Evolutionary conservation across 1,140 invertebrate species (phyloP).

Genomic region (Rhagoletis zephyria): DNA sequence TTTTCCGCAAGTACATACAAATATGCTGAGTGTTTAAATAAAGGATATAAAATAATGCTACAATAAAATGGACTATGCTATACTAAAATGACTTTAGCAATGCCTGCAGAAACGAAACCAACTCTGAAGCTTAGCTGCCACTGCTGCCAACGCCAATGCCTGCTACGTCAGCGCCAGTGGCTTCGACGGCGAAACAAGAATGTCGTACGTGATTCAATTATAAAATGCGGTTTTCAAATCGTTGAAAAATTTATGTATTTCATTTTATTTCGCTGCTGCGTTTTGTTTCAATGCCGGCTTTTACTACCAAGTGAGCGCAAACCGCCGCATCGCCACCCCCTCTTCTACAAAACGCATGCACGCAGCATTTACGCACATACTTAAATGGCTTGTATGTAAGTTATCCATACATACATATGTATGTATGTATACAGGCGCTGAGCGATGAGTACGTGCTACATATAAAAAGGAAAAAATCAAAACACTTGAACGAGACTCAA

Average conservation of each 20-base stretch:
- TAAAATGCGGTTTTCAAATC: conserved; percentile 73
- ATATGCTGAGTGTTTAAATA: no score
- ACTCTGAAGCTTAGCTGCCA: background rate
- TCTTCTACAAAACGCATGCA: background rate
- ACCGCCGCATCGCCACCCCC: background rate
- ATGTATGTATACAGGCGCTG: background rate
- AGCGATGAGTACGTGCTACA: background rate
- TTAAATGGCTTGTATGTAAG: no score
- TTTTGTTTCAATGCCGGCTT: conserved; percentile 20
- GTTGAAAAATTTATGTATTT: conserved; percentile 73
- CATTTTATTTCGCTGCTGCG: conserved; percentile 65
- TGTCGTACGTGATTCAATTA: conserved; percentile 73
- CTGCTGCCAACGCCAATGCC: background rate
- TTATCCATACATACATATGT: no score
- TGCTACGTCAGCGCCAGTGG: background rate
- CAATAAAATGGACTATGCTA: background rate
- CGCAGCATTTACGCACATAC: background rate
- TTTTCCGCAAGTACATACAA: no score
- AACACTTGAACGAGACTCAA: conserved; percentile 2
- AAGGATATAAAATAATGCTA: background rate
- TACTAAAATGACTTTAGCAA: no score
- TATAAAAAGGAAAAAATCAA: background rate
- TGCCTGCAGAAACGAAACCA: background rate
- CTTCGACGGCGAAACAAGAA: conserved; percentile 57
- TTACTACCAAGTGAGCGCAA: background rate